Evolutionary conservation across 2,888 invertebrate species (phyloP), one percentile per base, ranked within the genome.

Genomic region (Yponomeuta cagnagella): DNA sequence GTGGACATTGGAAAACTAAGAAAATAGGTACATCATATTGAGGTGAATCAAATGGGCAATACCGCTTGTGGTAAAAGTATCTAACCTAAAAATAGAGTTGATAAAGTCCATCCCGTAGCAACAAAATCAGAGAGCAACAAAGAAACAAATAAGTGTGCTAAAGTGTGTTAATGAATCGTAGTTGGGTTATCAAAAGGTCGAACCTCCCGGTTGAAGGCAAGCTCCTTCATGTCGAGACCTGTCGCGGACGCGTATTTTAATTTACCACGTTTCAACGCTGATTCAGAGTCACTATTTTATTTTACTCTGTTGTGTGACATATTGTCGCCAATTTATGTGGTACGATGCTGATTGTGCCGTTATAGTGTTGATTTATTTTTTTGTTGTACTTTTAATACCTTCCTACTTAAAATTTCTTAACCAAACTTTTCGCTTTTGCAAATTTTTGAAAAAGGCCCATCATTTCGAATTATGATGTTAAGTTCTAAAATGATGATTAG

Each of bases 141-240:
- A 52, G 52, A 10, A 58, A 58, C 52, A 58, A 58, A 15, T 15
- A 58, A 58, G 15, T 58, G 43, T 58, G 52, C 52, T 15, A 15
- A 43, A 43, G 52, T 58, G 52, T 58, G 52, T 58, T 58, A 58
- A 15, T 58, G 52, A 58, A 15, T 58, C 52, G 52, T 58, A 12
- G 15, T 15, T 9, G 6, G 85, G 88, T 88, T 88, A 88, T 88
- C 87, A 79, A 75, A 76, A 77, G 67, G 78, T 84, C 67, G n/a
- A 30, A 30, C 67, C 67, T 67, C 67, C 67, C 33, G 67, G 67
- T 67, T n/a, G 33, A 52, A 52, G 67, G 37, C 67, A 15, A 43
- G 37, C 65, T 23, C 81, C 76, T 79, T 79, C 89, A 87, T 79
- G 89, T 88, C 81, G 82, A 80, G 86, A 90, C 89, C 80, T 89